Conservation (phyloP, 2,113 vertebrate genomes). For the Takifugu bimaculatus region DNA sequence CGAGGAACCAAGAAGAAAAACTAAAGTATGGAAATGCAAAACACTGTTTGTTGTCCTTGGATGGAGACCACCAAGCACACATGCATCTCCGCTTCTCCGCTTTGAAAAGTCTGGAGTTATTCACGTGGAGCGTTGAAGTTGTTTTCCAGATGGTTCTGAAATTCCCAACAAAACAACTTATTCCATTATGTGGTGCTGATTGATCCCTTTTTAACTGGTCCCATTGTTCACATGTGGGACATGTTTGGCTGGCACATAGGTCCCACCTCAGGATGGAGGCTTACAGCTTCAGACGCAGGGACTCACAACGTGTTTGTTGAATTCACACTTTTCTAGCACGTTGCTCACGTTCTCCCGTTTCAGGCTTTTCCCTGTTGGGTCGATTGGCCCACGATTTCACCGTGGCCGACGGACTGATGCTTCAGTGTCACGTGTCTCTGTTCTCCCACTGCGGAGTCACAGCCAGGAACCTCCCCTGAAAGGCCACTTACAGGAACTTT, state of each 20-base stretch:
- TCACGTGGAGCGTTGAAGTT: constrained; percentile 27
- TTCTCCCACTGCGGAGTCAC: too few species aligned
- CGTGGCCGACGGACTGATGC: neutral
- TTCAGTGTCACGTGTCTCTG: neutral
- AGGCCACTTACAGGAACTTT: too few species aligned
- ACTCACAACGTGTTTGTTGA: constrained; percentile 16
- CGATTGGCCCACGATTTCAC: constrained; percentile 12
- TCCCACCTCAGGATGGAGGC: constrained; percentile 3
- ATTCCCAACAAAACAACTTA: constrained; percentile 24
- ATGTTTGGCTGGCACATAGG: neutral
- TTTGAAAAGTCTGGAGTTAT: constrained; percentile 39
- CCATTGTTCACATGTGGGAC: neutral
- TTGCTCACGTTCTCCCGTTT: constrained; percentile 15
- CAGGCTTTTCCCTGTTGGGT: constrained; percentile 10
- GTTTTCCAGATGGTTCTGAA: constrained; percentile 55
- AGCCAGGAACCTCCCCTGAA: too few species aligned
- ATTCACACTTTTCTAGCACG: constrained; percentile 19
- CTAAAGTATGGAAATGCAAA: constrained; percentile 2
- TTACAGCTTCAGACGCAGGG: neutral
- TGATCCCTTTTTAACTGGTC: neutral
- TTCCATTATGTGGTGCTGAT: neutral
- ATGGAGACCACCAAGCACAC: constrained; percentile 30
- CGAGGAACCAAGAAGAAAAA: constrained; percentile 4
- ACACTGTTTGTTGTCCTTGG: constrained; percentile 45
- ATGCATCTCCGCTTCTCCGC: constrained; percentile 23